Conservation (phyloP, 2,888 invertebrate genomes). For the Nomada ruficornis region DNA sequence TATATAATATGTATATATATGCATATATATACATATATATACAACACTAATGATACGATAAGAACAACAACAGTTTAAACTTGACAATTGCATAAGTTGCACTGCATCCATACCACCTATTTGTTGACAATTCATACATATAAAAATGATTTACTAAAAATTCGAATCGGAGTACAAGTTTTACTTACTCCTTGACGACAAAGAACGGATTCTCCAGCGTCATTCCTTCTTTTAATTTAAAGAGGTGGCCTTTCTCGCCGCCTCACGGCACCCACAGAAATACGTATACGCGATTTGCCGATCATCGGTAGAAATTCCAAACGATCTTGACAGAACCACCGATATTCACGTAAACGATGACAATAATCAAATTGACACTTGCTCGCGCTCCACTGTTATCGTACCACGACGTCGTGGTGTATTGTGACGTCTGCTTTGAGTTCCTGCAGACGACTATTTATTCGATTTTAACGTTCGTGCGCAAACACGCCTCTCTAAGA, state of each 20-base stretch:
- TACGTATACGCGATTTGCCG: conserved; percentile 73
- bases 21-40: no score
- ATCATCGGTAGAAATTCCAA: conserved; percentile 78
- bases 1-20: no score
- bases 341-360: conserved; percentile 39
- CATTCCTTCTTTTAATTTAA: conserved; percentile 90
- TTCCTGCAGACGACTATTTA: conserved; percentile 79
- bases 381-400: conserved; percentile 60
- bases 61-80: conserved; percentile 35
- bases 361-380: conserved; percentile 69
- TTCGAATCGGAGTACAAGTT: neutral
- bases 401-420: conserved; percentile 58
- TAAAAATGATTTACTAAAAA: neutral
- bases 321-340: conserved; percentile 44
- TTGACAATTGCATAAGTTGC: conserved; percentile 6
- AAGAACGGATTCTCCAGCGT: conserved; percentile 99
- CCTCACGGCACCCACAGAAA: conserved; percentile 79
- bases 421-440: conserved; percentile 74
- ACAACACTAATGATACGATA: conserved; percentile 17
- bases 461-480: conserved; percentile 81
- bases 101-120: neutral
- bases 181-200: conserved; percentile 98
- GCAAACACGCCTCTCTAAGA: conserved; percentile 71
- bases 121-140: neutral
- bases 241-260: conserved; percentile 81